Percentiles rank a stretch among this genome's conserved stretches.
These are phyloP conservation scores for Eupeodes corollae DNA, from an alignment of 1,140 invertebrate genomes.

Conservation along the genomic window DNA sequence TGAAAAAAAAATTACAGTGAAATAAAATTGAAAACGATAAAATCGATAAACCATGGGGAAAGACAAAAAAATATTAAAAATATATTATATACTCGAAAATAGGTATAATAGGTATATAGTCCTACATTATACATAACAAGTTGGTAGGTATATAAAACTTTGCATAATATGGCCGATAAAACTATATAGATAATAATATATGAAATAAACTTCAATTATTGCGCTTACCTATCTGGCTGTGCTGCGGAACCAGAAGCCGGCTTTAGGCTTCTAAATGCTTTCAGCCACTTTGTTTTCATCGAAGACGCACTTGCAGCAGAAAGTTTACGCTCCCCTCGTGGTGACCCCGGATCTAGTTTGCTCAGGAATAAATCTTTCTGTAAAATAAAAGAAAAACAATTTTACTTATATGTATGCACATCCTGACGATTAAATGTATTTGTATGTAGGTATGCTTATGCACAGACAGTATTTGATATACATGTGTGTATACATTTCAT, in stretches of 20 bases:
- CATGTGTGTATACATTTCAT: too few species aligned
- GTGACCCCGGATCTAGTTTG: slow-evolving; percentile 54
- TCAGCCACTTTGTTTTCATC: slow-evolving; percentile 96
- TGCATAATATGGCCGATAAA: too few species aligned
- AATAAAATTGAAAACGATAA: too few species aligned
- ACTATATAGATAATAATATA: too few species aligned
- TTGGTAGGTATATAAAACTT: too few species aligned
- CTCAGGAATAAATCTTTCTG: slow-evolving; percentile 83
- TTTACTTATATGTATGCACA: not conserved
- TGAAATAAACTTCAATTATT: not conserved
- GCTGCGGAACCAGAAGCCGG: slow-evolving; percentile 52
- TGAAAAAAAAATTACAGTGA: too few species aligned
- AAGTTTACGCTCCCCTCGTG: slow-evolving; percentile 67
- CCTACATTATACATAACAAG: too few species aligned
- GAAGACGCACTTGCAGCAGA: slow-evolving; percentile 71
- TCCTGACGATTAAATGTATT: not conserved
- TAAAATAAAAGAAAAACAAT: slow-evolving; percentile 25
- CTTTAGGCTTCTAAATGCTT: slow-evolving; percentile 92
- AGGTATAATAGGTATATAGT: too few species aligned
- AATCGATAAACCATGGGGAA: too few species aligned
- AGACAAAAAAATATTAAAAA: too few species aligned
- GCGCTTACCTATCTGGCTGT: slow-evolving; percentile 43
- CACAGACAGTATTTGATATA: too few species aligned
- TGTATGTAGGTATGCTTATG: not conserved
- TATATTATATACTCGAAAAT: too few species aligned